Evolutionary conservation across 2,888 invertebrate genomes (phyloP), one percentile per base, ranked within the genome.

Genomic region (Gymnosoma rotundatum): DNA sequence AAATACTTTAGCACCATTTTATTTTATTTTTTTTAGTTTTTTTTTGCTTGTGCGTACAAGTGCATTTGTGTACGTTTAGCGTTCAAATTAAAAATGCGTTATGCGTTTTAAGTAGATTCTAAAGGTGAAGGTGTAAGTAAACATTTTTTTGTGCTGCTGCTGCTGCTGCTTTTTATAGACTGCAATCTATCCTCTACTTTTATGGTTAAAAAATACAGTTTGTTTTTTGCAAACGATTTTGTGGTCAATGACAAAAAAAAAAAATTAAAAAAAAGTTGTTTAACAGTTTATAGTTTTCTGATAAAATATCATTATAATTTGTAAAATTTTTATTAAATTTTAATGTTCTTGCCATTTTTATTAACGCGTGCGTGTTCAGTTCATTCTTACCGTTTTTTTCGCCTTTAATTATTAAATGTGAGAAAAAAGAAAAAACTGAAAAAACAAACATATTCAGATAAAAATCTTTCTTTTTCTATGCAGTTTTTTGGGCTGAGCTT

Each of bases 61-160:
- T 18, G 48, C 52, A 67, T 52, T 18, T 73, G 60, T 56, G 67
- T 73, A 20, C 48, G 45, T 81, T 79, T 75, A 72, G 72, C 66
- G 78, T 81, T 81, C 54, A 80, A 84, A 84, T 84, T 84, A 84
- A 84, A 80, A 84, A 80, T 84, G 84, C 78, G 81, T 84, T 84
- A 74, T 84, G 81, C 78, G 84, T 84, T 84, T 78, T 78, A 81
- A 84, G 81, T 81, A 74, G 81, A 84, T 84, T 84, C 78, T 84
- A 84, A 84, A 84, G 84, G 84, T 84, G 84, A 81, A 84, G 84
- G 84, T 84, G 84, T 84, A 84, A 81, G 81, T 74, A 78, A 81
- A 81, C 60, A 63, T 78, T 80, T 80, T 75, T 78, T 61, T n/a
- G n/a, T n/a, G n/a, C n/a, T n/a, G n/a, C 20, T 61, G 63, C 42